Evolutionary conservation across 2,888 invertebrate species (phyloP).

Genomic region (Drosophila sordidula): DNA sequence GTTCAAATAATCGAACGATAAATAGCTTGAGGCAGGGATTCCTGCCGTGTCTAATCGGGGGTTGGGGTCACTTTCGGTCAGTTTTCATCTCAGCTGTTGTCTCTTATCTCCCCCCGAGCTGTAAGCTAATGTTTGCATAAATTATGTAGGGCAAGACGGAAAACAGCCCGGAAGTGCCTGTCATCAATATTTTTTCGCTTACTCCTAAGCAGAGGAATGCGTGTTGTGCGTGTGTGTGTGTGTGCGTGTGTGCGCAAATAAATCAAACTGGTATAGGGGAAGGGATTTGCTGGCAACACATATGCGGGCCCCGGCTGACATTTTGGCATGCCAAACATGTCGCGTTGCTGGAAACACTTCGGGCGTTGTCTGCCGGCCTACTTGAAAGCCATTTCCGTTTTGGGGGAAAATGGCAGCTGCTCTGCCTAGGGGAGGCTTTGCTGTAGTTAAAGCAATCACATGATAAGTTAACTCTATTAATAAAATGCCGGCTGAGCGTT

Average conservation of each 20-base stretch:
- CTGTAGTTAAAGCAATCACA: constrained; percentile 37
- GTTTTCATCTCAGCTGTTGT: constrained; percentile 35
- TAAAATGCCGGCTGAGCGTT: constrained; percentile 20
- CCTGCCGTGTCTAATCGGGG: constrained; percentile 43
- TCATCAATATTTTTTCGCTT: constrained; percentile 67
- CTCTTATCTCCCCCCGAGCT: constrained; percentile 39
- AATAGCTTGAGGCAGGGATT: constrained; percentile 41
- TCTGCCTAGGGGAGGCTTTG: constrained; percentile 22
- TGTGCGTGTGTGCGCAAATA: constrained; percentile 39
- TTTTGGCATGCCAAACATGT: constrained; percentile 75
- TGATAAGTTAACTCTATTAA: constrained; percentile 53
- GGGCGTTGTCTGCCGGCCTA: constrained; percentile 12
- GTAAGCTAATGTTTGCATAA: constrained; percentile 74
- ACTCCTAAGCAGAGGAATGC: constrained; percentile 5
- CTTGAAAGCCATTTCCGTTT: constrained; percentile 9
- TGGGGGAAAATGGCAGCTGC: constrained; percentile 19
- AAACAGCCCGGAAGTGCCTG: constrained; percentile 74
- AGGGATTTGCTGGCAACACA: constrained; percentile 25
- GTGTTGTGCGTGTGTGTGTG: constrained; percentile 17
- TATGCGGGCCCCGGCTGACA: constrained; percentile 46
- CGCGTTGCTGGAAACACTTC: constrained; percentile 43
- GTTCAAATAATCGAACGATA: constrained; percentile 52
- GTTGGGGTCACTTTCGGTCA: constrained; percentile 36
- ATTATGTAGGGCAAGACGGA: constrained; percentile 64
- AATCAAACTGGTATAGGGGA: constrained; percentile 37